Conservation (phyloP, 92 coral and sea anemone species). For the Scolanthus callimorphus region DNA sequence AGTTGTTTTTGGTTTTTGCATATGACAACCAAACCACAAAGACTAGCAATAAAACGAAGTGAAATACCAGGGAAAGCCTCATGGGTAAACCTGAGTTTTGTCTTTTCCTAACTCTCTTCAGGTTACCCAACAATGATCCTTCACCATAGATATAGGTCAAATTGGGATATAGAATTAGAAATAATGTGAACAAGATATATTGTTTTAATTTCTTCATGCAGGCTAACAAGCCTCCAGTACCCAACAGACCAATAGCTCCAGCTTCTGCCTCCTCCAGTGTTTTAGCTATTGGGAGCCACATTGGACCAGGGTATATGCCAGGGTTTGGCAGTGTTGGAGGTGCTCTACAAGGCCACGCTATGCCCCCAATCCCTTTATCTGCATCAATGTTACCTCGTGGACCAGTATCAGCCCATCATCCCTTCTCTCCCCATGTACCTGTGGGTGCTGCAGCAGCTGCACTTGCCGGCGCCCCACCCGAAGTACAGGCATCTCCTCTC, state of each 20-base stretch:
- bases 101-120: too few species aligned
- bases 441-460: constrained; percentile 86
- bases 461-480: constrained; percentile 75
- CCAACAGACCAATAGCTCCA: constrained; percentile 94
- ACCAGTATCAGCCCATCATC: constrained; percentile 42
- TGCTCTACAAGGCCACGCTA: constrained; percentile 9
- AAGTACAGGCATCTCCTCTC: constrained; percentile 25
- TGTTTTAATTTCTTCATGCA: too few species aligned
- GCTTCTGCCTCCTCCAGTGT: constrained; percentile 68
- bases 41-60: too few species aligned
- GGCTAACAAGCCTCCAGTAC: too few species aligned
- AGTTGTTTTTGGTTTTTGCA: too few species aligned
- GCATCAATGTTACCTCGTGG: constrained; percentile 63
- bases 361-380: constrained; percentile 3
- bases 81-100: too few species aligned
- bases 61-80: too few species aligned
- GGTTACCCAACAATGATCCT: too few species aligned
- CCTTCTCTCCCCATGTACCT: constrained; percentile 72
- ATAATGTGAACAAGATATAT: too few species aligned
- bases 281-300: constrained; percentile 30
- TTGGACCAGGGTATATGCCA: constrained; percentile 40
- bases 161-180: too few species aligned
- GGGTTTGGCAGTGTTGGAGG: constrained; percentile 29
- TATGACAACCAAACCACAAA: too few species aligned
- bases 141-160: too few species aligned